Base-by-base conservation (phyloP, 2,797 vertebrate species). In the Sciurus vulgaris region DNA sequence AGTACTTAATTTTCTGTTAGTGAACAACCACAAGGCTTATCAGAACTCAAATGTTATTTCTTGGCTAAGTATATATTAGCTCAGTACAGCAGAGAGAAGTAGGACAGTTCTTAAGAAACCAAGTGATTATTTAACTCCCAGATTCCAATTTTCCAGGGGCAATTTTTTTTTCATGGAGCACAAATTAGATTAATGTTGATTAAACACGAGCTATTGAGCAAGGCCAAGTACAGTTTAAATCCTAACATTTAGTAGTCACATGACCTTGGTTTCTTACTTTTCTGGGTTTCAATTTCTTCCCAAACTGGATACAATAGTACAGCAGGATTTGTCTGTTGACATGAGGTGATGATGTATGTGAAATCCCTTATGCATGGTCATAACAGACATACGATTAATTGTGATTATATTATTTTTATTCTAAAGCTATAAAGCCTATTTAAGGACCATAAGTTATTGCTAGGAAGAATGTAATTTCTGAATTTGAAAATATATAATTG, bases 381-480 rank as follows among this genome's bases (percentile, higher is more conserved):
- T 49, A 76, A 72, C 59, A 85, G 22, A 67, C 30, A 4, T 35
- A 51, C 26, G 54, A 9, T 90, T 51, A 83, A 24, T 72, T 22
- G 20, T 18, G n/a, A 2, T 70, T 14, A 51, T 54, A 67, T 76
- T 49, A 38, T 86, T 95, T 85, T 89, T 41, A 69, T 67, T 89
- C 76, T 87, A 90, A 94, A 81, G 65, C 47, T 65, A 33, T 11
- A 95, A 94, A 89, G 22, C 59, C 35, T 78, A 86, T 33, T 74
- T 41, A 51, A 92, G 26, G n/a, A 74, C 10, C 47, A 18, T 14
- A 73, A 63, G 10, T 10, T 89, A 18, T 74, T 33, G 61, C 33
- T 69, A 54, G 15, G 47, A 49, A 61, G 10, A 74, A 22, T 56
- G 38, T 38, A 77, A 74, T 56, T 86, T 30, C 35, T 78, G 2